Base-by-base conservation (phyloP, 1,140 invertebrate genomes). In the Steinernema feltiae region DNA sequence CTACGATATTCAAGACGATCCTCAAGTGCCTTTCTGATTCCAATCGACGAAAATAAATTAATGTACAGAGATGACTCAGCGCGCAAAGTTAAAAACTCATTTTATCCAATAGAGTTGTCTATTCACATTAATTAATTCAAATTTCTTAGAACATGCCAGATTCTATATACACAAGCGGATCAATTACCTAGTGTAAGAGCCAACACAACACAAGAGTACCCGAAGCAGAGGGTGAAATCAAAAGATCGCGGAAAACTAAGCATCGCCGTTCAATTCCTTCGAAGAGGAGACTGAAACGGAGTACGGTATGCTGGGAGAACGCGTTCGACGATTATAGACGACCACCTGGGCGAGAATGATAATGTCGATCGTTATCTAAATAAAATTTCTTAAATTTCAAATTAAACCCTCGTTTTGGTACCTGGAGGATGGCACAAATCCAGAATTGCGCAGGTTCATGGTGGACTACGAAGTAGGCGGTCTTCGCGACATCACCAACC, bases 381-480 rank as follows among this genome's bases (percentile, higher is more conserved):
- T 17, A 24, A 78, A 15, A 30, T 71, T 48, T 18, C 21, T 48
- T 48, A 18, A 18, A 27, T 69, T 69, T 69, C 30, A 1, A 69
- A 3, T 1, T 69, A 69, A 69, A 69, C 53, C 1, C 30, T 69
- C 24, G 18, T 12, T 21, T 30, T 27, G 30, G n/a, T 30, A 89
- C 92, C 90, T 99, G 97, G 72, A 98, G 89, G 79, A 90, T 90
- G 74, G 95, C 95, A 88, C 97, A 99, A 48, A 98, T 89, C 91
- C 92, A 93, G 88, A 99, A 99, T 87, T 99, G 97, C 32, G 92
- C 88, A 0, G 97, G 96, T 15, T 94, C 92, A 78, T 92, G 89
- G 80, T 93, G 90, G 72, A 94, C 86, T 75, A 98, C 89, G 88
- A 98, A 99, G 87, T 99, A 99, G 71, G 91, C 90, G 77, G 96